Evolutionary conservation across 2,113 vertebrate genomes (phyloP), one percentile per base, ranked within the genome.

Genomic region (Felis chaus): DNA sequence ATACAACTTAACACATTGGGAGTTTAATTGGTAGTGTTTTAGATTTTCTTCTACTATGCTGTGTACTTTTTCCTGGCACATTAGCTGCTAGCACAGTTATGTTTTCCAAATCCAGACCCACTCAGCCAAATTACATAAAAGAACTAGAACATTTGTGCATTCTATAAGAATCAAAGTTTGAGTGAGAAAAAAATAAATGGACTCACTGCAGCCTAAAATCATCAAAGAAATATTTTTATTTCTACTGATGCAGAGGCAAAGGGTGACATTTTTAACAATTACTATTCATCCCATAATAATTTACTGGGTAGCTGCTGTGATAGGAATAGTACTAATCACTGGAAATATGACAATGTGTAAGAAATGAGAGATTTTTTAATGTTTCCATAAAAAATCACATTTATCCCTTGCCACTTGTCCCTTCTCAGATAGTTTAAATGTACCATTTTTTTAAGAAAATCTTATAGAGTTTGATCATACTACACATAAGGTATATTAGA

Each of bases 101-200:
- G 33, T 82, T 97, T 97, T 89, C 45, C 48, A 68, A 83, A 84
- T 80, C 27, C 79, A 97, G 76, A 90, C 45, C 6, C 33, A 53
- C 16, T 65, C 69, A 61, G 45, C 33, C 65, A 92, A 82, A 93
- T 71, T 63, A 63, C 53, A 50, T 73, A 11, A 45, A 87, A 85
- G 57, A 76, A 41, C 12, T 25, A 57, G 48, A 84, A 18, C 45
- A 39, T 61, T 85, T 94, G 45, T 53, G 4, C 18, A 41, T 96
- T 81, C 84, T 19, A 7, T 61, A 69, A 66, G 2, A 63, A 73
- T 80, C 71, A 53, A 91, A 36, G 4, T n/a, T 65, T 50, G 48
- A 84, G 39, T 29, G 63, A 25, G 31, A 41, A 57, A 82, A 4
- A 41, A 74, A 81, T 48, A 87, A 90, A 65, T 21, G 2, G 5